Evolutionary conservation across 2,888 invertebrate genomes (phyloP), one percentile per base, ranked within the genome.

Genomic region (Heliothis peltigera): DNA sequence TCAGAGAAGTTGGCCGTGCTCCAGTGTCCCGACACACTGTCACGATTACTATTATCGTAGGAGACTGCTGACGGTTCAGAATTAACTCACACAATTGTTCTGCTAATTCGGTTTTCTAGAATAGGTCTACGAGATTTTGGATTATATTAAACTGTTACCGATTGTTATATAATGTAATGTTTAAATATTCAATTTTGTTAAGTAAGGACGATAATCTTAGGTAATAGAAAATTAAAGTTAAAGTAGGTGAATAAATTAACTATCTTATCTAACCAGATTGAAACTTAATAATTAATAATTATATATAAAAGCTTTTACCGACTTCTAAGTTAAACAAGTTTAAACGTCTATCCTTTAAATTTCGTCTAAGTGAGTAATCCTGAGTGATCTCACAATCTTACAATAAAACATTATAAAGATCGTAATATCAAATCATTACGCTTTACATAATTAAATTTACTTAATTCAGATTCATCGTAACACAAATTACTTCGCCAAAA

Each of bases 1-100:
- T 73, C 80, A 80, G 72, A 77, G 65, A 57, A 74, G 67, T 88
- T 90, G 89, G 90, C 87, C 49, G 42, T 39, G 47, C 17, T 86
- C 89, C 90, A 90, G 80, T 55, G 46, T 68, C 58, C 56, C 67
- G 79, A 55, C 77, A 72, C 72, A 81, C 75, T 83, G 72, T 76
- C 83, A 82, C 81, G 75, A 68, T 74, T 79, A 79, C 80, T 79
- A 80, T 79, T 80, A 77, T 60, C 64, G 53, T 25, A 53, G 21
- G 64, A 64, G 64, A 71, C 73, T 48, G 52, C 68, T 69, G 72
- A 77, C 75, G 44, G 62, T 42, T 61, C 49, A 60, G 42, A 71
- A 75, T 75, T 67, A 64, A 67, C 75, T 59, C 49, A 57, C 64
- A 53, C 46, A 71, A 52, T 64, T 32, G 55, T 32, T 69, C 46